Base-by-base conservation (phyloP, 2,888 invertebrate genomes). In the Thereva unica region DNA sequence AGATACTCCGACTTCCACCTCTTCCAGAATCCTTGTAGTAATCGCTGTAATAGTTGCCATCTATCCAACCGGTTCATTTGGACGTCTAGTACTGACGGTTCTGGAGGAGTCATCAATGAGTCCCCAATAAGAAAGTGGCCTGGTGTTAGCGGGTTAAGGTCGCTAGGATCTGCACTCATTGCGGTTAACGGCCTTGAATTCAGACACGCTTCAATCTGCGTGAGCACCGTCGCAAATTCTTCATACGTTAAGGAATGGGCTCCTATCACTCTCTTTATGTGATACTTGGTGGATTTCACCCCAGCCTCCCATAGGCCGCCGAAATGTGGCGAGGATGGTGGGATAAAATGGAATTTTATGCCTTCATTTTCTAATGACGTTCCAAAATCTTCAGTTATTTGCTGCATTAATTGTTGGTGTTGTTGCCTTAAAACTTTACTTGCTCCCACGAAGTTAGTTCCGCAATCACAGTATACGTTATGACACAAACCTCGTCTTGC, bases 261-360 rank as follows among this genome's bases (percentile, higher is more conserved):
- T 6, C 44, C 23, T 10, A 45, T 10, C 5, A 45, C 9, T 45
- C 45, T 7, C 5, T 8, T 5, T 5, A 45, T 10, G 10, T 45
- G 45, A 45, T 45, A 10, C 8, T 45, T 23, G 23, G 23, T 23
- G 23, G 23, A 23, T 23, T 23, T 23, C 23, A 23, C 23, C 23
- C 23, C 23, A 23, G 23, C 23, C 23, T 23, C 23, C 23, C 23
- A 23, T 23, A 23, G 23, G 1, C 23, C 23, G 23, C 76, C 74
- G 56, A 73, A 74, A 64, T 76, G 74, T 1, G 75, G 73, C 5
- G 74, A 67, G 5, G 52, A 23, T 4, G 75, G 73, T 3, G 75
- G 75, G 40, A 71, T 75, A 45, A 76, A 78, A 40, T 74, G 68
- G 76, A 76, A 77, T 45, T 45, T n/a, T 2, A 45, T 10, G 4